phyloP scores from a whole-genome alignment of 2,797 vertebrate genomes.

The Pantherophis alleghaniensis region DNA sequence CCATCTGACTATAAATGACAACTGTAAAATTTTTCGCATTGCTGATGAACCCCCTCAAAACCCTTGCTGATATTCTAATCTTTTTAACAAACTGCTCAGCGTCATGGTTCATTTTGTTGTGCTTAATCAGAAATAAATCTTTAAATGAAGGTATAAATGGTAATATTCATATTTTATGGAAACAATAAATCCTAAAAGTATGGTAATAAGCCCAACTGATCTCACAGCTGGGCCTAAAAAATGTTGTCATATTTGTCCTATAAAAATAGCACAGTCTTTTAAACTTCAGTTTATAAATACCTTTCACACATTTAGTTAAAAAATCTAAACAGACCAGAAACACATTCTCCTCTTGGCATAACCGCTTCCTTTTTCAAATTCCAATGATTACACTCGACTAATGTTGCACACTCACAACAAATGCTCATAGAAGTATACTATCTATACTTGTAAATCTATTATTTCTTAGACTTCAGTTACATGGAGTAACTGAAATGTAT shows the following conservation, averaged over 20 bases:
- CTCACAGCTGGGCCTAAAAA: background rate
- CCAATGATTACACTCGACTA: background rate
- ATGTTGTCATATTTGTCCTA: background rate
- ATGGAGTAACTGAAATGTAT: background rate
- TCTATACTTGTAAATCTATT: background rate
- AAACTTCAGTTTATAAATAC: background rate
- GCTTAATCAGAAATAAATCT: background rate
- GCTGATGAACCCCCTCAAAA: background rate
- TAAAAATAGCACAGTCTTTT: background rate
- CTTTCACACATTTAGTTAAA: background rate
- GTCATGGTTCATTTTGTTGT: background rate
- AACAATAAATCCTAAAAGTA: background rate
- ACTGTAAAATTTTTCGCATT: background rate
- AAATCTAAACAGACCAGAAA: background rate
- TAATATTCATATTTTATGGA: background rate
- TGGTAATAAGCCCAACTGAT: background rate
- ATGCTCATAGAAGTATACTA: background rate
- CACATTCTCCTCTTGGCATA: background rate
- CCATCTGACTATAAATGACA: background rate
- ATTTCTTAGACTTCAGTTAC: background rate
- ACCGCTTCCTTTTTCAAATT: background rate
- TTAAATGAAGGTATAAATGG: background rate
- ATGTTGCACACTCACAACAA: background rate
- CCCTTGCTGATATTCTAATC: background rate
- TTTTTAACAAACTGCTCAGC: background rate